Conservation (phyloP, 2,888 invertebrate species). For the Lochmaea capreae region DNA sequence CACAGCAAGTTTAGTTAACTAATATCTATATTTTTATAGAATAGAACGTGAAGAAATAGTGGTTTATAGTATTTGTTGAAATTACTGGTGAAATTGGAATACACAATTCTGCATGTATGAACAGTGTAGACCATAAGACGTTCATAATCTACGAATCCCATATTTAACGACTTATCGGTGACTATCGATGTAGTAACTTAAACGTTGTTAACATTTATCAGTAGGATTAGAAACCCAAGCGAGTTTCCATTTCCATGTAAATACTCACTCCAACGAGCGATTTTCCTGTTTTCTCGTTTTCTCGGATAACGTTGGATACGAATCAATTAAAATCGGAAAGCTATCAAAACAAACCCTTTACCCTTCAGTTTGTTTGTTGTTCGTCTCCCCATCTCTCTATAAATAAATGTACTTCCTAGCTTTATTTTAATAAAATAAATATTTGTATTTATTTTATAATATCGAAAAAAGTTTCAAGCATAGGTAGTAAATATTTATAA, state of each 20-base stretch:
- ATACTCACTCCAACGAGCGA: slow-evolving; percentile 27
- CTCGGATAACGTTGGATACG: slow-evolving; percentile 20
- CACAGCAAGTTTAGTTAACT: too few relatives aligned
- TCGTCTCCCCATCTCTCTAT: slow-evolving; percentile 10
- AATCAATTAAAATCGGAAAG: slow-evolving; percentile 33
- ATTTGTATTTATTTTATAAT: not conserved
- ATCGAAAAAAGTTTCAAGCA: too few relatives aligned
- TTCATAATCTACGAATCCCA: slow-evolving; percentile 22
- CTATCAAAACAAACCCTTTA: slow-evolving; percentile 24
- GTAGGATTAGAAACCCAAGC: slow-evolving; percentile 35
- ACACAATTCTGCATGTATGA: not conserved
- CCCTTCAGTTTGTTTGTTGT: slow-evolving; percentile 22
- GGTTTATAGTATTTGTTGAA: not conserved
- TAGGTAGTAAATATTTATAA: too few relatives aligned
- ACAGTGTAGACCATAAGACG: not conserved
- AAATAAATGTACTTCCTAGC: not conserved
- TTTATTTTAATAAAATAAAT: not conserved
- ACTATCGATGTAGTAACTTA: slow-evolving; percentile 34
- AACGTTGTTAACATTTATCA: slow-evolving; percentile 41
- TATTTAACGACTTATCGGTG: slow-evolving; percentile 32
- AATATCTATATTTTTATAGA: too few relatives aligned
- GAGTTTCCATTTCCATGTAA: slow-evolving; percentile 38
- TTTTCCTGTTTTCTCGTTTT: slow-evolving; percentile 37
- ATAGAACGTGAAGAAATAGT: too few relatives aligned
- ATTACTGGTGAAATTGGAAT: too few relatives aligned